phyloP scores from a whole-genome alignment of 2,113 vertebrate genomes.

The Oncorhynchus kisutch region DNA sequence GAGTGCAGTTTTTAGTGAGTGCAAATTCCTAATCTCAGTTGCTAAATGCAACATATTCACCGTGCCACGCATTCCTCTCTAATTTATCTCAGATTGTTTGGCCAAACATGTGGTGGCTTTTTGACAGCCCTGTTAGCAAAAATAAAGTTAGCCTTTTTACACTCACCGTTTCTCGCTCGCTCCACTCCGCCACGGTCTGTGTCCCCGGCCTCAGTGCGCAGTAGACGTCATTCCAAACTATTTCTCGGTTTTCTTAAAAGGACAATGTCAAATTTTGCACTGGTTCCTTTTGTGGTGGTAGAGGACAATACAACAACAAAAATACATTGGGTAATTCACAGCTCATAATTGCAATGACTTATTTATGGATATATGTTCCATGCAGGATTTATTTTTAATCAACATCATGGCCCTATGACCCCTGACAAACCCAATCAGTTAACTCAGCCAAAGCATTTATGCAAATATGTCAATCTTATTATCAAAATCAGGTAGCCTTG shows the following conservation, averaged over 20 bases:
- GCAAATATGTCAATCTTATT: too few species aligned
- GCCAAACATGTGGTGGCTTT: constrained; percentile 8
- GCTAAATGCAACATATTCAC: neutral
- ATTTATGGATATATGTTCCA: neutral
- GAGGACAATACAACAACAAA: neutral
- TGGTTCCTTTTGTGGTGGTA: neutral
- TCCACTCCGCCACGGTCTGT: constrained; percentile 71
- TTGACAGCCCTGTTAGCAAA: constrained; percentile 29
- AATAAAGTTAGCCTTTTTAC: constrained; percentile 40
- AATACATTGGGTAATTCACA: neutral
- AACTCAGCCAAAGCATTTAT: too few species aligned
- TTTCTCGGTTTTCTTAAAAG: constrained; percentile 69
- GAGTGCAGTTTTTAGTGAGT: constrained; percentile 52
- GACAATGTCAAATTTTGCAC: constrained; percentile 56
- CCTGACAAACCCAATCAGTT: too few species aligned
- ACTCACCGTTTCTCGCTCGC: constrained; percentile 73
- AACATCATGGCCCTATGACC: neutral
- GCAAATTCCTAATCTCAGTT: constrained; percentile 28
- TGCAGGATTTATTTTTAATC: neutral
- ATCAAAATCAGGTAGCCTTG: too few species aligned
- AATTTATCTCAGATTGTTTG: neutral
- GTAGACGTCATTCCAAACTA: constrained; percentile 66
- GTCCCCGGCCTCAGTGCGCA: constrained; percentile 59
- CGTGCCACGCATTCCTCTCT: too few species aligned
- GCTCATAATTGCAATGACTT: neutral